These are phyloP conservation scores for Stictonetta naevosa DNA, from an alignment of 2,113 vertebrate genomes.

Conservation along the genomic window DNA sequence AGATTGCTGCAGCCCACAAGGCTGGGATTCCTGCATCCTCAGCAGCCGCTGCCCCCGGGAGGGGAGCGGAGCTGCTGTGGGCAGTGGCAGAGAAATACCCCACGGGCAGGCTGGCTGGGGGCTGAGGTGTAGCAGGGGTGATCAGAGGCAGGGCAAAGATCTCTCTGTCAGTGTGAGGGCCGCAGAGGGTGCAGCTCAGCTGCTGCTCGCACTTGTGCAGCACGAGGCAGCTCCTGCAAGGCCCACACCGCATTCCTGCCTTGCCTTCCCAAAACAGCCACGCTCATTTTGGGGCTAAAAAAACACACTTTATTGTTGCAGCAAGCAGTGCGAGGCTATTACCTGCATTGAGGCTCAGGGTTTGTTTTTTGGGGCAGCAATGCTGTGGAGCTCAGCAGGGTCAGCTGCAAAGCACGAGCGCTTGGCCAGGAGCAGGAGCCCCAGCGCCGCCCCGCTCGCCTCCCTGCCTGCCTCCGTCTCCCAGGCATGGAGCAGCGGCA, in stretches of 20 bases:
- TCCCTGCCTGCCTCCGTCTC: slow-evolving; percentile 30
- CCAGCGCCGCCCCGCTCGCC: slow-evolving; percentile 5
- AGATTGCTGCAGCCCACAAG: background rate
- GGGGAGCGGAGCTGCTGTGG: background rate
- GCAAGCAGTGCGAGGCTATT: background rate
- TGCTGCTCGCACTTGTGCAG: background rate
- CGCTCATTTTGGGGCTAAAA: background rate
- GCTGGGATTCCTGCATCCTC: background rate
- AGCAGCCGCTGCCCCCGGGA: background rate
- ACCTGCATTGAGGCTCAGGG: background rate
- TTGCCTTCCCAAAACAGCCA: background rate
- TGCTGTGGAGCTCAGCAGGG: too few species aligned
- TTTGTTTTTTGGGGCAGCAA: background rate
- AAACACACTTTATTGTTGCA: background rate
- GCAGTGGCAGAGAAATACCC: background rate
- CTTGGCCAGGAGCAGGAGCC: background rate
- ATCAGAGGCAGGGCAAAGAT: slow-evolving; percentile 34
- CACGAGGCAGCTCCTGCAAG: background rate
- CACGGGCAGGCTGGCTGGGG: background rate
- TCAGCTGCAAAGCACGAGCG: too few species aligned
- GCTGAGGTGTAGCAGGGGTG: slow-evolving; percentile 27
- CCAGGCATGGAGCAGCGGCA: slow-evolving; percentile 48
- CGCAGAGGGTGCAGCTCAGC: background rate
- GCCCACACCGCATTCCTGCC: background rate
- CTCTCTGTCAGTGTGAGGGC: background rate